phyloP scores from a whole-genome alignment of 2,888 invertebrate genomes.

The Trissolcus japonicus region DNA sequence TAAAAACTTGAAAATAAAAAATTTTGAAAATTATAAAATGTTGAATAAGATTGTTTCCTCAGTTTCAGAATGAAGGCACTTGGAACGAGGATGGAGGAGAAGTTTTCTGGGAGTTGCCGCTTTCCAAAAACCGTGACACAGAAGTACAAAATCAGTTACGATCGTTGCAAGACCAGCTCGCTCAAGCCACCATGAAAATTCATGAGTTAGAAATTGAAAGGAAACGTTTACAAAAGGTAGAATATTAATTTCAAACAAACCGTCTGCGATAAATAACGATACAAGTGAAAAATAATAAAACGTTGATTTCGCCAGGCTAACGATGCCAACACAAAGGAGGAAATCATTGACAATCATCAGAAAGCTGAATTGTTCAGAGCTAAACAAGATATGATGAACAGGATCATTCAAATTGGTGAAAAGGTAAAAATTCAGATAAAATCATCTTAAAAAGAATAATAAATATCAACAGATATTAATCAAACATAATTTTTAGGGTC shows the following conservation, averaged over 20 bases:
- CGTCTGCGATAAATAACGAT: background rate
- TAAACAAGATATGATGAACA: slow-evolving; percentile 75
- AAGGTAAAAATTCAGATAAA: slow-evolving; percentile 64
- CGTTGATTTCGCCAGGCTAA: slow-evolving; percentile 39
- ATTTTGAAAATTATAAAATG: too few relatives aligned
- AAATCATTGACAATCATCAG: slow-evolving; percentile 68
- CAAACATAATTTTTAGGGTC: slow-evolving; percentile 67
- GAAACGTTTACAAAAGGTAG: slow-evolving; percentile 65
- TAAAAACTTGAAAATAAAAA: too few relatives aligned
- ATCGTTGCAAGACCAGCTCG: slow-evolving; percentile 69
- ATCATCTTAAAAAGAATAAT: too few relatives aligned
- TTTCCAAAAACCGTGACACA: slow-evolving; percentile 63
- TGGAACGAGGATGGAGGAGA: slow-evolving; percentile 65
- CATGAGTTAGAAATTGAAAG: slow-evolving; percentile 70
- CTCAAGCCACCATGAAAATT: slow-evolving; percentile 73
- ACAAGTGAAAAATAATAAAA: slow-evolving; percentile 5
- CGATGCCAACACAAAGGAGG: slow-evolving; percentile 65
- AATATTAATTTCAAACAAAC: too few relatives aligned
- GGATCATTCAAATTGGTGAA: slow-evolving; percentile 74
- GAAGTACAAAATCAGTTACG: slow-evolving; percentile 63
- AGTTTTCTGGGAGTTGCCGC: slow-evolving; percentile 72
- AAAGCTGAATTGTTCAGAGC: slow-evolving; percentile 70
- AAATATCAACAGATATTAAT: too few relatives aligned
- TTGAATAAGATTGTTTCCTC: too few relatives aligned
- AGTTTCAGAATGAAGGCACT: slow-evolving; percentile 64